Evolutionary conservation across 2,888 invertebrate species (phyloP), one percentile per base, ranked within the genome.

Genomic region (Diarsia mendica): DNA sequence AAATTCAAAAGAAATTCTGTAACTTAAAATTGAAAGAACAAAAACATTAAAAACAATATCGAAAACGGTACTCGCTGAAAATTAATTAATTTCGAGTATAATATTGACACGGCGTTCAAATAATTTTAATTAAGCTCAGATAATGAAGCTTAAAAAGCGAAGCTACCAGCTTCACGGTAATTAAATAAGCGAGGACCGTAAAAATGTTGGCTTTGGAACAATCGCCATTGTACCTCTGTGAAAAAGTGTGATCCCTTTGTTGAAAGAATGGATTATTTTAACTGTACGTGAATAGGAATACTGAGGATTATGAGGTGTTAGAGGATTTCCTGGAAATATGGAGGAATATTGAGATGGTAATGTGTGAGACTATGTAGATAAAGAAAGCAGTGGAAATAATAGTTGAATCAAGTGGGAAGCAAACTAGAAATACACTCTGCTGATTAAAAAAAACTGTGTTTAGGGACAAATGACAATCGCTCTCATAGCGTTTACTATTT

Each of bases 181-280:
- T 82, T 80, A 72, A 80, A 80, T 80, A 60, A 65, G 15, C 23
- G 76, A 49, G 69, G 51, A 33, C 44, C 39, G 60, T 75, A 81
- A 71, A 83, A 77, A 68, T 39, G 69, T 70, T 77, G 67, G 23
- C 53, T 71, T 55, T 77, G 6, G 33, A 70, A 85, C 77, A 82
- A 85, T 77, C 55, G 58, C 82, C 65, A 85, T 83, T 83, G 77
- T 85, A 64, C 48, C 64, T 18, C 44, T 10, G 18, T 65, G 72
- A 77, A 73, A 76, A 84, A 81, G 48, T 68, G 44, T 81, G 49
- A 81, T 67, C 61, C 61, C 44, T 73, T 71, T 80, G 85, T 84
- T 80, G 65, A 77, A 70, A 53, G 28, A 81, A 77, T 28, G 77
- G 82, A 77, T 85, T 81, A 85, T 71, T 44, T 71, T 51, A 28